These are phyloP conservation scores for Neostethus bicornis DNA, from an alignment of 2,797 vertebrate species.

Conservation along the genomic window DNA sequence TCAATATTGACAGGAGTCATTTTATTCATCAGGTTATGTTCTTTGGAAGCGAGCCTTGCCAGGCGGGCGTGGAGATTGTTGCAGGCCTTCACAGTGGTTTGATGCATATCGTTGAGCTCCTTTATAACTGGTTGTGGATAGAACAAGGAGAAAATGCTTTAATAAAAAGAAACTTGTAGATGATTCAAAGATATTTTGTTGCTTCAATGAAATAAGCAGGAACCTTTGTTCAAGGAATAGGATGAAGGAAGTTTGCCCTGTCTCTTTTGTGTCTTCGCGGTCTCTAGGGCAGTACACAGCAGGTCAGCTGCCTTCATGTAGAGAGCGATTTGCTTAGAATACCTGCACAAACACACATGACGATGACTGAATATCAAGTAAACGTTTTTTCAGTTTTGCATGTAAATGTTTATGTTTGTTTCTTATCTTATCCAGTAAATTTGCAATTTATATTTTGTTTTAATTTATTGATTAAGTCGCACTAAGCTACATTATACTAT, in stretches of 20 bases:
- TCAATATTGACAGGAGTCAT: conserved; percentile 94
- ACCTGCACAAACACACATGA: conserved; percentile 71
- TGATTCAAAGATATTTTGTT: no score
- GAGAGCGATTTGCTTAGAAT: conserved; percentile 94
- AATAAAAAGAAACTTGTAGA: not conserved
- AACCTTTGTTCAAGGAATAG: conserved; percentile 93
- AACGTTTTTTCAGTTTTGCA: no score
- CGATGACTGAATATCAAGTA: no score
- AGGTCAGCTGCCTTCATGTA: conserved; percentile 94
- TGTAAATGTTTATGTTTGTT: no score
- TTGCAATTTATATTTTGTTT: no score
- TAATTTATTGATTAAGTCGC: no score
- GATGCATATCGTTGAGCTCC: conserved; percentile 94
- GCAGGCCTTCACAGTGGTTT: conserved; percentile 90
- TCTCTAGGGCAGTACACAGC: conserved; percentile 88
- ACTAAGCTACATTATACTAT: no score
- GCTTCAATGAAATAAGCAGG: not conserved
- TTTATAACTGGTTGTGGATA: conserved; percentile 84
- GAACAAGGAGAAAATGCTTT: not conserved
- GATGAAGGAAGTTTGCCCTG: conserved; percentile 93
- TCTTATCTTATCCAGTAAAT: no score
- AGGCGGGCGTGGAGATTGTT: conserved; percentile 89
- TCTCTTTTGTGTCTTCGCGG: conserved; percentile 89
- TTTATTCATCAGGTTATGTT: conserved; percentile 94
- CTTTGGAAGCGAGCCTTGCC: conserved; percentile 91